Evolutionary conservation across 1,140 invertebrate species (phyloP).

Genomic region (Arctopsyche grandis): DNA sequence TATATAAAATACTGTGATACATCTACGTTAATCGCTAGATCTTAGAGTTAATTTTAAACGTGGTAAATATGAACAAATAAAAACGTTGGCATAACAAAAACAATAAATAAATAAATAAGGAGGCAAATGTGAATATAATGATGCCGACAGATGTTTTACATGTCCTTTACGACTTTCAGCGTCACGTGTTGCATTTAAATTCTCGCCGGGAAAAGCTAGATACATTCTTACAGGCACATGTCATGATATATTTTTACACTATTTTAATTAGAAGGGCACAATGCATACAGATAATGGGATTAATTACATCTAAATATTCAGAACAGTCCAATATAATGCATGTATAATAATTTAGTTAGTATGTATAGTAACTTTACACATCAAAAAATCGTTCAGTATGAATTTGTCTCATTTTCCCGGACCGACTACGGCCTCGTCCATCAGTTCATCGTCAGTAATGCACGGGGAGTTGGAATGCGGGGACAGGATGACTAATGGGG

Average conservation of each 20-base stretch:
- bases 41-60: too few species aligned
- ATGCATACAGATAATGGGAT: neutral
- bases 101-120: too few species aligned
- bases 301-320: neutral
- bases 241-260: conserved; percentile 22
- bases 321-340: neutral
- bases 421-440: conserved; percentile 87
- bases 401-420: conserved; percentile 64
- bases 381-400: neutral
- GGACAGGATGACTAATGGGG: conserved; percentile 74
- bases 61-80: too few species aligned
- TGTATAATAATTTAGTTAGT: neutral
- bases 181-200: too few species aligned
- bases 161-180: too few species aligned
- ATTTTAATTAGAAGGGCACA: conserved; percentile 19
- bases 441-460: conserved; percentile 88
- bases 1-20: too few species aligned
- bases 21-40: too few species aligned
- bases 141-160: too few species aligned
- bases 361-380: neutral
- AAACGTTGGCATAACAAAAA: too few species aligned
- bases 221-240: conserved; percentile 28
- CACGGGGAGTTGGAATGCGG: conserved; percentile 82
- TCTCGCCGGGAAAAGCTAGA: neutral
- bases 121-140: too few species aligned